Evolutionary conservation across 2,888 invertebrate genomes (phyloP), one percentile per base, ranked within the genome.

Genomic region (Piscicola geometra): DNA sequence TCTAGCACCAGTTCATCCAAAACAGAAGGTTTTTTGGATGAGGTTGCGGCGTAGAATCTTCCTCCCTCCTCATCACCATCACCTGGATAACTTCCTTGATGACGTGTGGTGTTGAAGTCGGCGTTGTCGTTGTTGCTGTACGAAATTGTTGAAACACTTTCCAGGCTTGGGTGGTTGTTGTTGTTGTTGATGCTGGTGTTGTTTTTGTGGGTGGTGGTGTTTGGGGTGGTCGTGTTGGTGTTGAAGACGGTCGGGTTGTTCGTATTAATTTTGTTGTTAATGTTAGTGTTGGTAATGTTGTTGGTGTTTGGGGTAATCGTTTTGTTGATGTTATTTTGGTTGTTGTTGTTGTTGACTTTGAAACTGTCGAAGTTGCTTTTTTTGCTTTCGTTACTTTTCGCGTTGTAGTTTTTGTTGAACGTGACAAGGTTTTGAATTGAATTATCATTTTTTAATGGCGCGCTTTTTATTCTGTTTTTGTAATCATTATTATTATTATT

Each of bases 251-350:
- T n/a, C 28, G 50, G 25, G 72, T 15, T 32, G 52, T 56, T 52
- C 25, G 18, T 21, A 33, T 33, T 30, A 64, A 21, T 5, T 56
- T 33, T 60, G 73, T 21, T 25, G 73, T 33, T 33, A 64, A 35
- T n/a, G 73, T 33, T 60, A 64, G 32, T 30, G 73, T 60, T 60
- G 73, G 32, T 35, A 64, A 64, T 60, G 73, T 32, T 56, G 73
- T 60, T 32, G 60, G 28, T 35, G 73, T 60, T 33, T 32, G 60
- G 2, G 71, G 41, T 33, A 28, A 71, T 25, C 36, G 21, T 64
- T 5, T 5, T 64, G 25, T 12, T 64, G 64, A 30, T 64, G 64
- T 12, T 64, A n/a, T 18, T 41, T 5, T 9, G 5, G 41, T 9
- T 41, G 41, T 9, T 41, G 60, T 15, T 25, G 25, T 15, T 56